Conservation (phyloP, 2,888 invertebrate species). For the Nemurella pictetii region DNA sequence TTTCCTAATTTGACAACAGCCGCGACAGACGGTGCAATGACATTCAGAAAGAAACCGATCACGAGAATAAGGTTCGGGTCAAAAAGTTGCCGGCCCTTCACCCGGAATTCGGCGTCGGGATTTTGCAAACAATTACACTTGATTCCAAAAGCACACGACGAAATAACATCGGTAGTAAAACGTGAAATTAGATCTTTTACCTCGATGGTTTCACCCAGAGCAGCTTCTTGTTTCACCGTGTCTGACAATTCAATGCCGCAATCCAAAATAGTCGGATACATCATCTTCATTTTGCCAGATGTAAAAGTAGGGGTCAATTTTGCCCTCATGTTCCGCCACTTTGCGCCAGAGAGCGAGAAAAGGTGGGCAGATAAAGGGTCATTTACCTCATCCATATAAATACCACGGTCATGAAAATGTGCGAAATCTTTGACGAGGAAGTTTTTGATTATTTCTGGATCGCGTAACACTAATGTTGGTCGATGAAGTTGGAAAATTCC, state of each 20-base stretch:
- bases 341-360: conserved; percentile 60
- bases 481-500: conserved; percentile 45
- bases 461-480: conserved; percentile 64
- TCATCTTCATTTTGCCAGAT: conserved; percentile 65
- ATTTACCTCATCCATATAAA: conserved; percentile 62
- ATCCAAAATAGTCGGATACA: conserved; percentile 63
- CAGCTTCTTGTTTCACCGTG: conserved; percentile 46
- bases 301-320: conserved; percentile 70
- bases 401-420: conserved; percentile 67
- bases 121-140: conserved; percentile 46
- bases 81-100: conserved; percentile 45
- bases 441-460: conserved; percentile 61
- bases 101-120: conserved; percentile 39
- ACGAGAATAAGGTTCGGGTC: conserved; percentile 43
- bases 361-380: conserved; percentile 65
- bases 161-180: conserved; percentile 55
- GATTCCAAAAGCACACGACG: conserved; percentile 55
- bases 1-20: conserved; percentile 49
- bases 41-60: conserved; percentile 46
- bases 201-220: background rate
- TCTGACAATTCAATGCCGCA: conserved; percentile 59
- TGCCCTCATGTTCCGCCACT: conserved; percentile 66
- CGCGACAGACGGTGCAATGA: conserved; percentile 43
- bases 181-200: conserved; percentile 45
- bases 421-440: conserved; percentile 65